phyloP scores from a whole-genome alignment of 2,113 vertebrate species.

The Phainopepla nitens region DNA sequence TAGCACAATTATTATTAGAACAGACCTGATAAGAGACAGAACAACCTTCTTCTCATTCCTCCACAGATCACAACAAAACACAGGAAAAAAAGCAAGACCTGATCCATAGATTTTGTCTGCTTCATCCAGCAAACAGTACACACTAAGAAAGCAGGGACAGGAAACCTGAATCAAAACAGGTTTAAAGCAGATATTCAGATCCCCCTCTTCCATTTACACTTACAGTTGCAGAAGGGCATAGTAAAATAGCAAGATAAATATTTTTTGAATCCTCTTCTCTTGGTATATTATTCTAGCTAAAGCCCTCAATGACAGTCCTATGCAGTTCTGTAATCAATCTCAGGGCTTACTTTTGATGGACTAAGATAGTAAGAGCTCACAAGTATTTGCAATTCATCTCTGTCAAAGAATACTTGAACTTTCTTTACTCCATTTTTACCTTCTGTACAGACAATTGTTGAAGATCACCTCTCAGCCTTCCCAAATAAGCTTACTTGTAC shows the following conservation, averaged over 20 bases:
- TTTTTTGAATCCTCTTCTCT: neutral
- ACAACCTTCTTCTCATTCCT: neutral
- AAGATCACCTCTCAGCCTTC: neutral
- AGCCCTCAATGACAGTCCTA: neutral
- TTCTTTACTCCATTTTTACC: neutral
- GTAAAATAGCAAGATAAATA: neutral
- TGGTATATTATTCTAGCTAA: neutral
- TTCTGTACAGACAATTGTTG: neutral
- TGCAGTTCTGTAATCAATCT: neutral
- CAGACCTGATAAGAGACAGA: neutral
- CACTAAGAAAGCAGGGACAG: neutral
- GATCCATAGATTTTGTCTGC: slow-evolving; percentile 15
- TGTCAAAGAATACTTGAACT: neutral
- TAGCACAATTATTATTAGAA: slow-evolving; percentile 22
- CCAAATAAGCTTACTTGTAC: neutral
- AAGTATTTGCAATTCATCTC: neutral
- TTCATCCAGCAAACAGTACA: slow-evolving; percentile 12
- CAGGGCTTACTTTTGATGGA: neutral
- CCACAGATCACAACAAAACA: neutral
- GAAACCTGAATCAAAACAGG: neutral
- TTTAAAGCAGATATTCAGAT: neutral
- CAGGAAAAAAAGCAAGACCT: neutral
- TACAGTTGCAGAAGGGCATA: neutral
- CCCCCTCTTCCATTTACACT: neutral
- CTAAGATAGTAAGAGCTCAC: neutral